A percentile compares a stretch with the other conserved stretches of the same genome.
Evolutionary conservation across 2,797 vertebrate species (phyloP).

Genomic region (Helicolenus hilgendorfi): DNA sequence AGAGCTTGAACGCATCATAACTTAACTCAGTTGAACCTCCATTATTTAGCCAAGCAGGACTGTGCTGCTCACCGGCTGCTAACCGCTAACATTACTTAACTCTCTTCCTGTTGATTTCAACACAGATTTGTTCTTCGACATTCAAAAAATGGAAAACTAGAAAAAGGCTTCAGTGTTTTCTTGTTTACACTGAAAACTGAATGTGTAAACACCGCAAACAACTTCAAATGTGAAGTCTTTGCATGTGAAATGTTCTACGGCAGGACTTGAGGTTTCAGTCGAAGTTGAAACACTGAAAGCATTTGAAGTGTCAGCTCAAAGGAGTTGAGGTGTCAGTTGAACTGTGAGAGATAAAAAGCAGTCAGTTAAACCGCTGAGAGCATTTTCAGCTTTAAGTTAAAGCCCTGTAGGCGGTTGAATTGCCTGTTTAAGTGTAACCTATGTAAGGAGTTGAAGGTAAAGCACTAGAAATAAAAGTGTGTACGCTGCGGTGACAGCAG

Average conservation of each 20-base stretch:
- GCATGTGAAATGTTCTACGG: neutral
- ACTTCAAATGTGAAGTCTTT: neutral
- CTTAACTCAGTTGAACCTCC: no score
- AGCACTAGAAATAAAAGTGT: neutral
- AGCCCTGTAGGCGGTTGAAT: neutral
- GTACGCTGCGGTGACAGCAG: neutral
- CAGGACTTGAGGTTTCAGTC: no score
- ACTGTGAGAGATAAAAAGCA: neutral
- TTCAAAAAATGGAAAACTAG: neutral
- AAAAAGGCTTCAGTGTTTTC: neutral
- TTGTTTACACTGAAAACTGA: neutral
- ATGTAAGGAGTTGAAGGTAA: slow-evolving; percentile 10
- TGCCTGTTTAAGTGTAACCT: neutral
- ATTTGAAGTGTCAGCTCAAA: neutral
- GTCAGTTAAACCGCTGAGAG: neutral
- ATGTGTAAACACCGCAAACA: neutral
- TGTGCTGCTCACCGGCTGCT: no score
- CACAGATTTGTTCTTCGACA: neutral
- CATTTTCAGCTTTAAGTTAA: neutral
- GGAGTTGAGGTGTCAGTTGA: neutral
- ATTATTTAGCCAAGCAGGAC: no score
- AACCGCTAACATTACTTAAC: no score
- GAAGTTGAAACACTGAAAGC: neutral
- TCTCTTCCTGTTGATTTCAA: no score
- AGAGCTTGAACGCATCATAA: no score